Evolutionary conservation across 1,140 invertebrate genomes (phyloP), one percentile per base, ranked within the genome.

Genomic region (Campoletis sonorensis): DNA sequence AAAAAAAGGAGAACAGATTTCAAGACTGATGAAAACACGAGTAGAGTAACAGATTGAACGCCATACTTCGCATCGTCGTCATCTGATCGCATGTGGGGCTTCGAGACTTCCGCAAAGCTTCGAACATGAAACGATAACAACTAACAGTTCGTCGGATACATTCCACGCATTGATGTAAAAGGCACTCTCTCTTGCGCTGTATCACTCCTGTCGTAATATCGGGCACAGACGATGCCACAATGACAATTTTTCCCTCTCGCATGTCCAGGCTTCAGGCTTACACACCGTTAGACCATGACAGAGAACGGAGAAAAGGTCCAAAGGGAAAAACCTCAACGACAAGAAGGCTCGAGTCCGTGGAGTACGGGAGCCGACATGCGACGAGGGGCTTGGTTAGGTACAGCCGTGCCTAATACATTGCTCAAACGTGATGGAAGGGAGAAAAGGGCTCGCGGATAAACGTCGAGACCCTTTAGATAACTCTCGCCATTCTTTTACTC

Each of bases 401-500:
- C 23, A 64, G 23, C 5, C 13, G 61, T 64, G 26, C 26, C 26
- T 70, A 33, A 33, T 70, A 70, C 67, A 30, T 70, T 70, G 30
- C 26, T 33, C 67, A 33, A 70, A 70, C 67, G 30, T 33, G 67
- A 70, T 70, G 67, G 67, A 70, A 70, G 30, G 30, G 26, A 70
- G 67, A 33, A 70, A 70, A 70, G 67, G 30, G 61, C 61, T 64
- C 26, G 61, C 61, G 26, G 61, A 64, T 64, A 64, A 64, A 64
- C 61, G 61, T 64, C 61, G 23, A 64, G 61, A 64, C 61, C 61
- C 61, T 64, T n/a, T n/a, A 33, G 61, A 64, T 64, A 64, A 64
- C 61, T 64, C 58, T 61, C 61, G n/a, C 61, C 23, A 23, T 64
- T 64, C 61, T 33, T 30, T 33, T 18, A 18, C 27, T 33, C 30